A percentile compares a stretch with the other conserved stretches of the same genome.
phyloP scores from a whole-genome alignment of 2,113 vertebrate genomes.

The Sialia sialis region DNA sequence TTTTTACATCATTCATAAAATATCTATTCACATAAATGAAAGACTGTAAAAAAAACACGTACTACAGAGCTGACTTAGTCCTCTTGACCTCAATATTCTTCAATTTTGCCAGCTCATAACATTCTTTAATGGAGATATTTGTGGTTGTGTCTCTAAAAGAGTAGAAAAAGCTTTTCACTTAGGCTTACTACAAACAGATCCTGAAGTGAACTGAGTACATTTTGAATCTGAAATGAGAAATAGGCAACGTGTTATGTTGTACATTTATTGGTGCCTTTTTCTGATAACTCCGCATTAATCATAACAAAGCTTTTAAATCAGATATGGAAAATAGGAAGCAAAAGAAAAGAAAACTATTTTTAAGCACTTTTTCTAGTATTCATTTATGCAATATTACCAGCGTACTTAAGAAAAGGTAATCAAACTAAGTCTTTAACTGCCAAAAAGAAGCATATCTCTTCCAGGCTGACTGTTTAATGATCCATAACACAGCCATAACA shows the following conservation, averaged over 20 bases:
- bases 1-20: slow-evolving; percentile 18
- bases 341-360: not conserved
- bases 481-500: not conserved
- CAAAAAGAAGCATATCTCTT: not conserved
- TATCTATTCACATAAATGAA: not conserved
- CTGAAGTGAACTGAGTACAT: not conserved
- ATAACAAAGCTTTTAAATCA: not conserved
- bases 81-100: not conserved
- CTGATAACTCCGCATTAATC: not conserved
- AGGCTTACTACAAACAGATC: not conserved
- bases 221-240: not conserved
- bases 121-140: not conserved
- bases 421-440: not conserved
- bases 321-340: not conserved
- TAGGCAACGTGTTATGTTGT: not conserved
- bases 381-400: not conserved
- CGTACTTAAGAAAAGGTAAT: not conserved
- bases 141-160: not conserved
- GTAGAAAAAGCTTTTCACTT: not conserved
- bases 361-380: not conserved
- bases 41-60: not conserved
- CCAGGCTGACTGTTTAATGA: not conserved
- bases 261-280: not conserved
- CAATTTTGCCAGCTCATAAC: not conserved
- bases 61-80: not conserved